Conservation (phyloP, 2,797 vertebrate species). For the Mallotus villosus region DNA sequence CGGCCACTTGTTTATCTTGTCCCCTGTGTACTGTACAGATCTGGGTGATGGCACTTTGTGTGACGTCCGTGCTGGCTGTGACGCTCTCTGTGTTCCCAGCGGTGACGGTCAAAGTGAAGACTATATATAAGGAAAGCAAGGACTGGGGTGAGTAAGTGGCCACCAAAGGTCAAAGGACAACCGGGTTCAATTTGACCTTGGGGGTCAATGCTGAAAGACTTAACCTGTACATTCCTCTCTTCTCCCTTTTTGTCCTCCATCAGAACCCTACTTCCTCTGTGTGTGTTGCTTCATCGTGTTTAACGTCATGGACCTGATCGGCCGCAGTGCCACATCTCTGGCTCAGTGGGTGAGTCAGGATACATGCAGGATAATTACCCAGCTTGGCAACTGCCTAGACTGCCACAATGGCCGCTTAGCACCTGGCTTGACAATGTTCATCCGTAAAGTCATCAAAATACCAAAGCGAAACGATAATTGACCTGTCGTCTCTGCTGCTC, state of each 20-base stretch:
- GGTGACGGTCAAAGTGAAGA: conserved; percentile 80
- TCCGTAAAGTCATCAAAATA: too few relatives aligned
- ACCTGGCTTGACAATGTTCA: too few relatives aligned
- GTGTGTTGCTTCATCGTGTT: conserved; percentile 88
- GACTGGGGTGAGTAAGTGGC: conserved; percentile 77
- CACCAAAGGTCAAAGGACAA: too few relatives aligned
- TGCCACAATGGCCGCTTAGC: too few relatives aligned
- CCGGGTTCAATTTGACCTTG: too few relatives aligned
- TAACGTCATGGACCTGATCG: conserved; percentile 83
- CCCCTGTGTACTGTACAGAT: conserved; percentile 65
- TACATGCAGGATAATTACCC: background rate
- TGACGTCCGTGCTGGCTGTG: conserved; percentile 84
- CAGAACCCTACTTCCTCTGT: conserved; percentile 81
- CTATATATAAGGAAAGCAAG: conserved; percentile 29
- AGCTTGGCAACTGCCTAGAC: too few relatives aligned
- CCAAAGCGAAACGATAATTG: background rate
- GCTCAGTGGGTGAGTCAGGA: conserved; percentile 76
- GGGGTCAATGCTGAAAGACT: too few relatives aligned
- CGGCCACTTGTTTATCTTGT: background rate
- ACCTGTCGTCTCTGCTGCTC: too few relatives aligned
- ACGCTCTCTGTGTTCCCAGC: conserved; percentile 88
- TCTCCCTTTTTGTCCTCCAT: background rate
- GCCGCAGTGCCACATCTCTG: conserved; percentile 77
- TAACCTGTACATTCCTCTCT: too few relatives aligned
- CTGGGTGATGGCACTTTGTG: conserved; percentile 85